Evolutionary conservation across 2,113 vertebrate species (phyloP).

Genomic region (Prionailurus bengalensis): DNA sequence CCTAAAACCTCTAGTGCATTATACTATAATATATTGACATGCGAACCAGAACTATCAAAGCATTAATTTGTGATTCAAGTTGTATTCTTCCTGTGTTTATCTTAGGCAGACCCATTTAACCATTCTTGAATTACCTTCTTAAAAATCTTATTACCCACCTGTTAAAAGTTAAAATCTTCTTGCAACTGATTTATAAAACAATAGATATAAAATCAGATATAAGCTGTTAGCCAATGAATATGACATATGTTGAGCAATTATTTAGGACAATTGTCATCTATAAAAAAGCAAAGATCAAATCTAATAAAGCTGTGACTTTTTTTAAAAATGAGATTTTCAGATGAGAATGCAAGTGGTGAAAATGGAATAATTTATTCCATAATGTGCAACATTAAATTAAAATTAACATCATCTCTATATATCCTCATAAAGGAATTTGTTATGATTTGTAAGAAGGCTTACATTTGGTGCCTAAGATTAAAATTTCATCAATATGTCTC

Average conservation of each 20-base stretch:
- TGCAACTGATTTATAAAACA: not conserved
- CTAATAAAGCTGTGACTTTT: not conserved
- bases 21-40: not conserved
- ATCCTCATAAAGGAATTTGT: not conserved
- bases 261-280: not conserved
- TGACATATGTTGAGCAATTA: not conserved
- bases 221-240: not conserved
- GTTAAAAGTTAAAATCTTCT: not conserved
- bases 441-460: not conserved
- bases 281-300: not conserved
- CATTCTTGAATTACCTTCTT: not conserved
- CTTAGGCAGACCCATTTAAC: not conserved
- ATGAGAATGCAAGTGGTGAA: not conserved
- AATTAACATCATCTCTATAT: not conserved
- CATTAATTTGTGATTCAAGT: not conserved
- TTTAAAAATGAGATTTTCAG: not conserved
- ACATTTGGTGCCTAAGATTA: not conserved
- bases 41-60: not conserved
- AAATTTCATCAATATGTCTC: conserved; percentile 39
- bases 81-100: not conserved
- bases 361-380: not conserved
- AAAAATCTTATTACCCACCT: not conserved
- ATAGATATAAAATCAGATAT: not conserved
- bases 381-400: not conserved
- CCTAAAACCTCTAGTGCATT: not conserved